phyloP scores from a whole-genome alignment of 2,113 vertebrate genomes.

The Platysternon megacephalum region DNA sequence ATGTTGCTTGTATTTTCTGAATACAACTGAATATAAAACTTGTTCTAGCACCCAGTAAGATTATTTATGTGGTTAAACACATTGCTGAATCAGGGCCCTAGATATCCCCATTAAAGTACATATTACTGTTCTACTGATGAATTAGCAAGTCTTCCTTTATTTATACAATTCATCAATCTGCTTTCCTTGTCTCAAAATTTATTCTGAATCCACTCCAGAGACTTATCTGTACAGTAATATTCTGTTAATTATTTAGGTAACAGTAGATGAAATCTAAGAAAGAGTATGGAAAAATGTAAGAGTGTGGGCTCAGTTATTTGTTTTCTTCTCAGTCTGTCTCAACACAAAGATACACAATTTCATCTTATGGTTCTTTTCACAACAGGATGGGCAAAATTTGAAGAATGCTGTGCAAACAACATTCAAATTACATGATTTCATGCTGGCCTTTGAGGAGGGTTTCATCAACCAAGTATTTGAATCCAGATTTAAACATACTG shows the following conservation, averaged over 20 bases:
- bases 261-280: background rate
- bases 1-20: background rate
- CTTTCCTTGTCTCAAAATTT: background rate
- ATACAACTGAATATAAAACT: background rate
- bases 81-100: background rate
- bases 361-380: background rate
- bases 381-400: background rate
- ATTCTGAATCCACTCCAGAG: background rate
- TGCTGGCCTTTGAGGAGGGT: background rate
- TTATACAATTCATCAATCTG: background rate
- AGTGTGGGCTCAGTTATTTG: background rate
- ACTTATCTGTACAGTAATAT: background rate
- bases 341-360: background rate
- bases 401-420: background rate
- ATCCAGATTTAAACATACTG: background rate
- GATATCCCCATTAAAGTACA: background rate
- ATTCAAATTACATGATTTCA: background rate
- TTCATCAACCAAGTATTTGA: background rate
- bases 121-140: background rate
- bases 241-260: background rate
- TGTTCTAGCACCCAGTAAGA: background rate
- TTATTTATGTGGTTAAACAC: background rate
- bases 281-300: background rate
- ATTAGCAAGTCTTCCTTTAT: background rate
- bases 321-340: background rate